Evolutionary conservation across 2,797 vertebrate genomes (phyloP), one percentile per base, ranked within the genome.

Genomic region (Chloroceryle inda): DNA sequence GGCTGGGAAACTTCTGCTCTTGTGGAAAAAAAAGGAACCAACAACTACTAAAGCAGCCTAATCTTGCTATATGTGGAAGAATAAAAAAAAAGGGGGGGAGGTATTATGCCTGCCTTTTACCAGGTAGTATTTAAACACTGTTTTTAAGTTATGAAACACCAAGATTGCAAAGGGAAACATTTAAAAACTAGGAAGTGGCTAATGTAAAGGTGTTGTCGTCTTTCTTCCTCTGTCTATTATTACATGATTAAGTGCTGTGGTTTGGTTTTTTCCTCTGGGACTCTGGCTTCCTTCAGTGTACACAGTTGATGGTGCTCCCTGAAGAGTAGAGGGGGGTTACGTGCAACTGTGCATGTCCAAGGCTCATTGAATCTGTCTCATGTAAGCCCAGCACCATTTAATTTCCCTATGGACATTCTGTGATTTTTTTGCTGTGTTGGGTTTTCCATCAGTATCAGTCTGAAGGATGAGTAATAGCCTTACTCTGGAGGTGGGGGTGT

Each of bases 361-460:
- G 10, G 56, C 20, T 62, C 21, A 24, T 64, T 44, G 17, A 44
- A 9, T 22, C 9, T 4, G 0, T 24, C 3, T 35, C 24, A 17
- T 73, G 12, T 56, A 67, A 67, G 77, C 20, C 5, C 61, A 42
- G 29, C 29, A 19, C 42, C 62, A 9, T 45, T 68, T 74, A 12
- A 49, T 84, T 86, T 83, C 61, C 33, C 17, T 59, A 0, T 29
- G 33, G 18, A 8, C 33, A 27, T 37, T 11, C 10, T 56, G 31
- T 50, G 23, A 5, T 5, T 78, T 50, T 49, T 22, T 12, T 45
- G 17, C 37, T 76, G 12, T 29, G 3, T 31, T 56, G 33, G 12
- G 14, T 74, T 76, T 82, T 72, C 40, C 33, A 69, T 61, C 17
- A 52, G 0, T 59, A 29, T n/a, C 52, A 13, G 63, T 79, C 12